These are phyloP conservation scores for Zaprionus lachaisei DNA, from an alignment of 1,140 invertebrate species.

Conservation along the genomic window DNA sequence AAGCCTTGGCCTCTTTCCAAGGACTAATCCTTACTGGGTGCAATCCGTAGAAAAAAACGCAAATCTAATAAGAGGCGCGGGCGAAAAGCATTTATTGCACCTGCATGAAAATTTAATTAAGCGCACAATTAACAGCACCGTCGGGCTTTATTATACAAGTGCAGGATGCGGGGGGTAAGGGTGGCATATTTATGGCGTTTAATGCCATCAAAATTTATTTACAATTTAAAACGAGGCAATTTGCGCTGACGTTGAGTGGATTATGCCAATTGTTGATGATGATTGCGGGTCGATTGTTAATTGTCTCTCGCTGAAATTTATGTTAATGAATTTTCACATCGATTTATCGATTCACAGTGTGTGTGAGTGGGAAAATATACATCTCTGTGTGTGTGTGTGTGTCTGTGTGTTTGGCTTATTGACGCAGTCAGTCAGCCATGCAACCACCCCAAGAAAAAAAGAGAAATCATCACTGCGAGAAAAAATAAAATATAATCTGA, in stretches of 20 bases:
- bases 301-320: slow-evolving; percentile 72
- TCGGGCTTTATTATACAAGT: slow-evolving; percentile 24
- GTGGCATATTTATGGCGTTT: slow-evolving; percentile 67
- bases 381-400: background rate
- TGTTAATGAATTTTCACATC: slow-evolving; percentile 76
- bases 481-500: slow-evolving; percentile 61
- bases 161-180: background rate
- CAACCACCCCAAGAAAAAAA: slow-evolving; percentile 8
- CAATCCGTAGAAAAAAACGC: slow-evolving; percentile 48
- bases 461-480: slow-evolving; percentile 31
- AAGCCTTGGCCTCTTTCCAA: background rate
- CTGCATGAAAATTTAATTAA: slow-evolving; percentile 83
- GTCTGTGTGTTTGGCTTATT: slow-evolving; percentile 1
- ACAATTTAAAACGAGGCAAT: slow-evolving; percentile 79
- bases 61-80: slow-evolving; percentile 74
- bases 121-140: slow-evolving; percentile 70
- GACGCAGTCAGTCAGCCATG: slow-evolving; percentile 4
- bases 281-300: slow-evolving; percentile 79
- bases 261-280: slow-evolving; percentile 79
- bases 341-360: slow-evolving; percentile 69
- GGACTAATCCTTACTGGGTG: slow-evolving; percentile 29
- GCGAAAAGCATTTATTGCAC: slow-evolving; percentile 77
- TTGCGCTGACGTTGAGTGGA: slow-evolving; percentile 69
- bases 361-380: slow-evolving; percentile 16
- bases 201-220: slow-evolving; percentile 80